phyloP scores from a whole-genome alignment of 2,888 invertebrate species.

The Nemotelus nigrinus region DNA sequence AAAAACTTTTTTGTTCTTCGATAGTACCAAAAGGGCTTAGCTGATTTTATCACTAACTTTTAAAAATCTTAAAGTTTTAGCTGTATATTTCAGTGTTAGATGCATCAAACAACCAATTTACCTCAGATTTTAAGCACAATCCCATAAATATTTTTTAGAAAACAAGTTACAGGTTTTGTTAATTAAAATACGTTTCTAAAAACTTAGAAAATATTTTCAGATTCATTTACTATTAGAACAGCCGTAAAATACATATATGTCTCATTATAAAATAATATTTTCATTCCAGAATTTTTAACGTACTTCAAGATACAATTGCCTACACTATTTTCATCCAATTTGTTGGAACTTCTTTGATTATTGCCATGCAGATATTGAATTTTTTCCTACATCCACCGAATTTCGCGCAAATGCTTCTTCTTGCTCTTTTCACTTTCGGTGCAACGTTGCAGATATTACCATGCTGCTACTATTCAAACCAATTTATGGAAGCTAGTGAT shows the following conservation, averaged over 20 bases:
- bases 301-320: slow-evolving; percentile 52
- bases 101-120: too few species aligned
- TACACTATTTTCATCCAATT: slow-evolving; percentile 53
- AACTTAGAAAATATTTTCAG: not conserved
- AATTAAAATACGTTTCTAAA: too few species aligned
- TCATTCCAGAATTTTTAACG: slow-evolving; percentile 52
- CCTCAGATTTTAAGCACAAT: too few species aligned
- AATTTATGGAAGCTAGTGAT: slow-evolving; percentile 52
- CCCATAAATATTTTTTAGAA: too few species aligned
- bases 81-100: too few species aligned
- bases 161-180: too few species aligned
- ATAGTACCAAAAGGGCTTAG: too few species aligned
- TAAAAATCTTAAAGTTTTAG: too few species aligned
- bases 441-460: slow-evolving; percentile 53
- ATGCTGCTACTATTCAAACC: slow-evolving; percentile 54
- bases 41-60: too few species aligned
- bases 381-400: slow-evolving; percentile 49
- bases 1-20: too few species aligned
- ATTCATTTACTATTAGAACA: not conserved
- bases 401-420: slow-evolving; percentile 45
- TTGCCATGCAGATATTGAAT: slow-evolving; percentile 53
- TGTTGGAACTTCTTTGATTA: slow-evolving; percentile 50
- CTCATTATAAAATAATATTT: too few species aligned
- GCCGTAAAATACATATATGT: too few species aligned
- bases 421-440: slow-evolving; percentile 48